Evolutionary conservation across 1,140 invertebrate species (phyloP).

Genomic region (Semibalanus balanoides): DNA sequence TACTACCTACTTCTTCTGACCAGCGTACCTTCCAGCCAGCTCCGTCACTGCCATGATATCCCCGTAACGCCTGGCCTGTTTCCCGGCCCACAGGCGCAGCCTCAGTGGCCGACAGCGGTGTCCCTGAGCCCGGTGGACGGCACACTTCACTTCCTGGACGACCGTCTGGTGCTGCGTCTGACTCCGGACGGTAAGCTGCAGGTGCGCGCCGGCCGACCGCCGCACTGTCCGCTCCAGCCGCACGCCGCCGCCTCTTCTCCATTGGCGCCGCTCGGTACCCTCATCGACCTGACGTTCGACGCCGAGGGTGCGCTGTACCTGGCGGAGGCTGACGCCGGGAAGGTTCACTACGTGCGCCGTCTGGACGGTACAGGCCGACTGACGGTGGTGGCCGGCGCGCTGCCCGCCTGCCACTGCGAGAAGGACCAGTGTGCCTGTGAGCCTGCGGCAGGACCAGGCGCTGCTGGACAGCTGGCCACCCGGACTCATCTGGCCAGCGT

Average conservation of each 20-base stretch:
- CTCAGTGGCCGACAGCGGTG: constrained; percentile 90
- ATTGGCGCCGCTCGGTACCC: constrained; percentile 21
- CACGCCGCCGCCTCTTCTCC: constrained; percentile 9
- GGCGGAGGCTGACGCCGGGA: constrained; percentile 77
- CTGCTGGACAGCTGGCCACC: constrained; percentile 24
- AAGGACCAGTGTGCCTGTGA: constrained; percentile 83
- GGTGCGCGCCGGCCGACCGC: constrained; percentile 76
- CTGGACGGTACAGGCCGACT: constrained; percentile 81
- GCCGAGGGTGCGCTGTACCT: constrained; percentile 85
- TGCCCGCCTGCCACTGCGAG: constrained; percentile 65
- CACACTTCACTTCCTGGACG: constrained; percentile 86
- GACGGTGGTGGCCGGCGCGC: constrained; percentile 38
- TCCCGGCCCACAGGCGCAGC: constrained; percentile 42
- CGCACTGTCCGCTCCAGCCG: constrained; percentile 54
- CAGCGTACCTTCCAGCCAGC: too few species aligned
- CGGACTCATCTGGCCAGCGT: constrained; percentile 43
- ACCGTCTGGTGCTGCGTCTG: constrained; percentile 71
- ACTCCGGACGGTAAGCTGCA: constrained; percentile 76
- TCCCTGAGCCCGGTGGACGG: constrained; percentile 85
- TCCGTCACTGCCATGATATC: too few species aligned
- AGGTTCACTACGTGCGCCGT: constrained; percentile 73
- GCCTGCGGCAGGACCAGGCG: constrained; percentile 68
- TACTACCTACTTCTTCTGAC: too few species aligned
- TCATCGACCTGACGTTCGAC: constrained; percentile 45
- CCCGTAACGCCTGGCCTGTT: too few species aligned